Conservation (phyloP, 2,888 invertebrate species). For the Nemotelus pantherinus region DNA sequence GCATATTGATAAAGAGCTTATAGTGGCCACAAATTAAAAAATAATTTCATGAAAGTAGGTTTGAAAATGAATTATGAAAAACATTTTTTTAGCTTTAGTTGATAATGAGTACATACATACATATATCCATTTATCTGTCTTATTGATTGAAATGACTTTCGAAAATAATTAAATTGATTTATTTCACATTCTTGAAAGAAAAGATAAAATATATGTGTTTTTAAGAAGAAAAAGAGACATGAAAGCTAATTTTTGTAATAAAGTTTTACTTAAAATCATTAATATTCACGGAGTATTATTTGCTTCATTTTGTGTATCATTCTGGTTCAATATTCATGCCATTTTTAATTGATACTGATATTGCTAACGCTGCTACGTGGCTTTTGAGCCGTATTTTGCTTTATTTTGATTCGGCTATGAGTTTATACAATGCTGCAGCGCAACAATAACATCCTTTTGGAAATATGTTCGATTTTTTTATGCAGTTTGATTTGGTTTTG, state of each 20-base stretch:
- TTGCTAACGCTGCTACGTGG: neutral
- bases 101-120: neutral
- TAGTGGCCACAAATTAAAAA: no score
- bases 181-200: neutral
- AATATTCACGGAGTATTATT: neutral
- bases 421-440: no score
- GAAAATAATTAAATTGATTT: conserved; percentile 7
- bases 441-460: no score
- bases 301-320: neutral
- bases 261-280: conserved; percentile 24
- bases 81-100: no score
- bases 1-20: no score
- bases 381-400: neutral
- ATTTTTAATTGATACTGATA: neutral
- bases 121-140: neutral
- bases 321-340: neutral
- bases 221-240: conserved; percentile 5
- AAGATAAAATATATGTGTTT: conserved; percentile 23
- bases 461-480: no score
- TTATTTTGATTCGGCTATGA: no score
- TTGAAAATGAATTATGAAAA: no score
- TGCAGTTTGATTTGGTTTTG: no score
- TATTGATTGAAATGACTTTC: neutral
- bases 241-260: conserved; percentile 42
- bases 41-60: no score